phyloP scores from a whole-genome alignment of 1,140 invertebrate genomes.

The Cotesia typhae region DNA sequence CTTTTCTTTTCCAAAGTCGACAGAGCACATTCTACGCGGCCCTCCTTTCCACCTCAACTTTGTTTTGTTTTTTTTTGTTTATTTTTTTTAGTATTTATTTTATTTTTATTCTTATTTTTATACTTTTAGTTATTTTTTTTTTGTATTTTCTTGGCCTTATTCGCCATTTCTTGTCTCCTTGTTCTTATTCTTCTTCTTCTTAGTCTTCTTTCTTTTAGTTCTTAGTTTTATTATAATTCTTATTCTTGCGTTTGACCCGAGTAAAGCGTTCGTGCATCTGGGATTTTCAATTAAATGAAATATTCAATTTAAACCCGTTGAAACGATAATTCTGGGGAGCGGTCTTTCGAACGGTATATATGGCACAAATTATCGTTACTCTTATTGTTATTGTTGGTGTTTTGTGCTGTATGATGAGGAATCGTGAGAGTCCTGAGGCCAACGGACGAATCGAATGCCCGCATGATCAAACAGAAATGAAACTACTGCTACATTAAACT shows the following conservation, averaged over 20 bases:
- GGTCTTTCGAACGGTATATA: background rate
- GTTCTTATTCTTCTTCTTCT: conserved; percentile 7
- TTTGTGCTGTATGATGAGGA: background rate
- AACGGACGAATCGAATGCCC: conserved; percentile 11
- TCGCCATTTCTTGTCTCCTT: conserved; percentile 4
- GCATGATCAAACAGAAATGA: conserved; percentile 6
- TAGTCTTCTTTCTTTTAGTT: background rate
- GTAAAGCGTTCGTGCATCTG: conserved; percentile 1
- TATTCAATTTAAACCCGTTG: conserved; percentile 15
- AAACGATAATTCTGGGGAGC: conserved; percentile 6
- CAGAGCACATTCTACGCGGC: conserved; percentile 22
- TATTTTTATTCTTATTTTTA: conserved; percentile 1
- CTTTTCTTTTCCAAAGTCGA: conserved; percentile 28
- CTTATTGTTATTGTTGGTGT: too few relatives aligned
- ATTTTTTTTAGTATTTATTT: background rate
- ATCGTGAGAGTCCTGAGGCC: background rate
- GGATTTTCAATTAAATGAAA: conserved; percentile 7
- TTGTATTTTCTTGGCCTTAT: background rate
- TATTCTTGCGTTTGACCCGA: background rate
- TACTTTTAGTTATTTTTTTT: background rate
- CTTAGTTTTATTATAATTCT: conserved; percentile 2
- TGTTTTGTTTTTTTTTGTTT: background rate
- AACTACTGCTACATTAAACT: too few relatives aligned
- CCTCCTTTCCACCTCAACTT: conserved; percentile 24
- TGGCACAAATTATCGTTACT: too few relatives aligned